Evolutionary conservation across 1,140 invertebrate species (phyloP), one percentile per base, ranked within the genome.

Genomic region (Rhagoletis pomonella): DNA sequence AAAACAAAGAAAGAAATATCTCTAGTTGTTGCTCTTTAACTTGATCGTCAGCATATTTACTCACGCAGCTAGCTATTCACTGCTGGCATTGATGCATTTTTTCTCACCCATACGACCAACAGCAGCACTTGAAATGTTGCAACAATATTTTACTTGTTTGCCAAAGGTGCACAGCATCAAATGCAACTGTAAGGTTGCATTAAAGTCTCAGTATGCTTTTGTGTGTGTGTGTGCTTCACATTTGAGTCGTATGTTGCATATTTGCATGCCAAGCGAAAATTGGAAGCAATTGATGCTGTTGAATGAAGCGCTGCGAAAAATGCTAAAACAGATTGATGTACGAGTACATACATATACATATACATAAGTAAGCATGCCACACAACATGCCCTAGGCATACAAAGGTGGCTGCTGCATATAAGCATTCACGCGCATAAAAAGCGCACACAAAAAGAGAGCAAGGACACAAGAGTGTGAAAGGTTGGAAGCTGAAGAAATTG

Each of bases 241-340:
- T 19, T 81, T 55, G 29, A 29, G 29, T 29, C 29, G 29, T 55
- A 58, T 19, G 47, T n/a, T 58, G 73, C 44, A 47, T n/a, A 81
- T 50, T 81, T 81, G 73, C 73, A 81, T 81, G 73, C 47, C 73
- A 81, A n/a, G 73, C 47, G 55, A 19, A 81, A 81, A 81, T 81
- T 81, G 47, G 73, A 81, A 81, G 73, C 73, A 81, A 81, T 81
- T 81, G 73, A 81, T 81, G 73, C 47, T 9, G 73, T 81, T 81
- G 73, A 81, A 73, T 73, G 69, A 73, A 47, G 69, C 69, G 4
- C 50, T 29, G n/a, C 5, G 73, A 50, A 58, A 69, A 81, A 81
- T 81, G n/a, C 73, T 29, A 81, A 55, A 81, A 47, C 19, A 7
- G 44, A 44, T 81, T 81, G 73, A 55, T 55, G n/a, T n/a, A n/a